phyloP scores from a whole-genome alignment of 2,113 vertebrate species.

The Phylloscopus trochilus region DNA sequence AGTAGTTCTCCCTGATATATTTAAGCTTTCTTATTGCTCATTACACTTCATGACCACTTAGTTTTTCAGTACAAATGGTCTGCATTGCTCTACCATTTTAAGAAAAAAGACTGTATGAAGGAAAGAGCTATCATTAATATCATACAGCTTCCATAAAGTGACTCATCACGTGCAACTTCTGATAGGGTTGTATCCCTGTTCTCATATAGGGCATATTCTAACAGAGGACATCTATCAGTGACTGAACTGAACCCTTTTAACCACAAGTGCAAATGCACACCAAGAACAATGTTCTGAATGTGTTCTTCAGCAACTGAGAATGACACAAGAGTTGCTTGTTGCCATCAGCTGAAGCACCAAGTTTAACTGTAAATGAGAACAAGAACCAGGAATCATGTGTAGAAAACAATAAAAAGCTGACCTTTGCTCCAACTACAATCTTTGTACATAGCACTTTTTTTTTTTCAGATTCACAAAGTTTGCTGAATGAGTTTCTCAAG shows the following conservation, averaged over 20 bases:
- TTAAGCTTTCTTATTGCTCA: not conserved
- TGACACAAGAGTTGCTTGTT: not conserved
- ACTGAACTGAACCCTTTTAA: not conserved
- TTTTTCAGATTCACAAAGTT: not conserved
- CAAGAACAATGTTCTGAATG: not conserved
- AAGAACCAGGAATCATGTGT: not conserved
- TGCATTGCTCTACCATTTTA: not conserved
- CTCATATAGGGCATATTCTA: not conserved
- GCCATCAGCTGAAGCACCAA: not conserved
- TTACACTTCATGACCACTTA: not conserved
- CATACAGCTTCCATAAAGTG: not conserved
- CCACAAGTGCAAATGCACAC: not conserved
- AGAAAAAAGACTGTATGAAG: not conserved
- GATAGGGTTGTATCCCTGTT: not conserved
- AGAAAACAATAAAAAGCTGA: not conserved
- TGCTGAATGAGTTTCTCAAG: not conserved
- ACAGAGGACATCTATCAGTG: not conserved
- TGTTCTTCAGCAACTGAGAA: not conserved
- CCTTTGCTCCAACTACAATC: not conserved
- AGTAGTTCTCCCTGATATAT: not conserved
- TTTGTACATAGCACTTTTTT: not conserved
- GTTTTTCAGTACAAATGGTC: too few species aligned
- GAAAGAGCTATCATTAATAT: not conserved
- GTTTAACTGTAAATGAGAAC: not conserved
- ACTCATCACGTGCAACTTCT: not conserved